Base-by-base conservation (phyloP, 1,140 invertebrate genomes). In the Spodoptera frugiperda region DNA sequence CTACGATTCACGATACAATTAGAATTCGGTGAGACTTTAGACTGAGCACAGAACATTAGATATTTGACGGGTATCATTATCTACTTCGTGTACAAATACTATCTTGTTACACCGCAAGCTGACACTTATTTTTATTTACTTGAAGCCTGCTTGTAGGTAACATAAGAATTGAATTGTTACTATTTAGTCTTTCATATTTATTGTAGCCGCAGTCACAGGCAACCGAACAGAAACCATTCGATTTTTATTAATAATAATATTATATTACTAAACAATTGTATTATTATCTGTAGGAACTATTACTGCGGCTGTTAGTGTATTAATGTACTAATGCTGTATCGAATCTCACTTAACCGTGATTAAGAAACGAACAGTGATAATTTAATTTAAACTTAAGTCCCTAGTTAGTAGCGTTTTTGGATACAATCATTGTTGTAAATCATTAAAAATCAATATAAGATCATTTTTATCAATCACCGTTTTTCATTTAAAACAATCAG, bases 351-450 rank as follows among this genome's bases (percentile, higher is more conserved):
- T 33, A 55, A 17, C 53, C 30, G 76, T 77, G 68, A 73, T 11
- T 78, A 39, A 44, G 59, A 77, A 82, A 59, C 53, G 71, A 75
- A 49, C 63, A 74, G 63, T 70, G 71, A 80, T 83, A 88, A 88
- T 88, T 84, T 87, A 84, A 83, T 83, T 82, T 82, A 85, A 77
- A 68, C 11, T 63, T 90, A 88, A 86, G 86, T 84, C 82, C 77
- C 68, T 85, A 85, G 81, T 78, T 87, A 89, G 78, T 84, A 81
- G 87, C 79, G 84, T 68, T 86, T 88, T 89, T 87, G 85, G 86
- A 86, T 86, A 88, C 84, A 80, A 87, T 86, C 70, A 87, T 87
- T 89, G 86, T 87, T 90, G 88, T 89, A 85, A 89, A 85, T 84
- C 82, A 83, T 87, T 85, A 73, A 83, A 87, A 89, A 88, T 81